A percentile compares a stretch with the other conserved stretches of the same genome.
Evolutionary conservation across 2,113 vertebrate genomes (phyloP).

Genomic region (Ciconia boyciana): DNA sequence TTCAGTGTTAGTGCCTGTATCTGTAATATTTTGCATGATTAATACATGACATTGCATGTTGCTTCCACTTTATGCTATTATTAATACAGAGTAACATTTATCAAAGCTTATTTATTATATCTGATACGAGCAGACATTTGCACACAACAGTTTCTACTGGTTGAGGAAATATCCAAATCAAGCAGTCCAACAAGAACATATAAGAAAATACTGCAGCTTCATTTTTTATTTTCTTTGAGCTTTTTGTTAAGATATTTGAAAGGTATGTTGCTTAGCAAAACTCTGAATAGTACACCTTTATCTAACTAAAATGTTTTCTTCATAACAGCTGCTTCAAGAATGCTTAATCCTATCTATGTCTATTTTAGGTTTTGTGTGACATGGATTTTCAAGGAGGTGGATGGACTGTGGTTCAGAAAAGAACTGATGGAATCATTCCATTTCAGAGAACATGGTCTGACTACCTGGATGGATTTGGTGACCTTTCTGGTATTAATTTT

Average conservation of each 20-base stretch:
- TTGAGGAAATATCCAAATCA: background rate
- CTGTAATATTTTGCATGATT: background rate
- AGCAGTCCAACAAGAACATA: background rate
- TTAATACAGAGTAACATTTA: background rate
- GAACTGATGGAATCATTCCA: slow-evolving; percentile 79
- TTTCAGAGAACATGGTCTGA: slow-evolving; percentile 87
- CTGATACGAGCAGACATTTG: background rate
- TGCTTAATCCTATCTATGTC: background rate
- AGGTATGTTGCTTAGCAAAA: background rate
- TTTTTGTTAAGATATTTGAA: background rate
- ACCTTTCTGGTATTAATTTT: slow-evolving; percentile 81
- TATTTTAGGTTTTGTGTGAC: slow-evolving; percentile 88
- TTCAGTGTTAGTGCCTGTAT: background rate
- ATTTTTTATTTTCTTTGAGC: background rate
- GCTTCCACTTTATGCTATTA: background rate
- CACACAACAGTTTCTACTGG: background rate
- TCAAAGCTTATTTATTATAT: background rate
- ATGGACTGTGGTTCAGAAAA: slow-evolving; percentile 90
- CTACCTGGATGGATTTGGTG: slow-evolving; percentile 88
- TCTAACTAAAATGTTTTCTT: background rate
- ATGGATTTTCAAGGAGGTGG: slow-evolving; percentile 94
- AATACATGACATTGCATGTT: background rate
- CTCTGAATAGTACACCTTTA: background rate
- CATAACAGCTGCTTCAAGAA: background rate
- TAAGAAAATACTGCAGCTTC: background rate